phyloP scores from a whole-genome alignment of 2,888 invertebrate genomes.

The Bombylius discolor region DNA sequence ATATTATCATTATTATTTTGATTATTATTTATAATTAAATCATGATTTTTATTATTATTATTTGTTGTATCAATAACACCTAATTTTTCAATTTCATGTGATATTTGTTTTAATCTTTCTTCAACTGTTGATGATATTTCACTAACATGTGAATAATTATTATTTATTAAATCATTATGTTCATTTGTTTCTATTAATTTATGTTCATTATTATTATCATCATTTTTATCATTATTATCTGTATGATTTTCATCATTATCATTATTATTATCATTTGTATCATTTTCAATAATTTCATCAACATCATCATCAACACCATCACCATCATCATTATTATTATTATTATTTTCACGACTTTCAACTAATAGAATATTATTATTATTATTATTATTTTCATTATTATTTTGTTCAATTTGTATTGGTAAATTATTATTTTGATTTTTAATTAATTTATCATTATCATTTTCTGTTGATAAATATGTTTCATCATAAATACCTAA shows the following conservation, averaged over 20 bases:
- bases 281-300: constrained; percentile 13
- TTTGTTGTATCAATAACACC: constrained; percentile 18
- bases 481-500: constrained; percentile 14
- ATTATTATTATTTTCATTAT: neutral
- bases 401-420: neutral
- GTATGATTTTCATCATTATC: constrained; percentile 6
- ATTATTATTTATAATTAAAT: no score
- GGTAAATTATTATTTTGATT: constrained; percentile 8
- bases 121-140: constrained; percentile 29
- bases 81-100: constrained; percentile 32
- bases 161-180: constrained; percentile 4
- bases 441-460: constrained; percentile 21
- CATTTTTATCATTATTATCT: constrained; percentile 2
- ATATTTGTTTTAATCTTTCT: constrained; percentile 31
- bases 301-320: constrained; percentile 7
- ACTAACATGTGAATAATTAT: constrained; percentile 11
- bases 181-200: constrained; percentile 8
- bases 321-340: neutral
- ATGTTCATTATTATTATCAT: neutral
- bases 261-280: constrained; percentile 5
- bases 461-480: constrained; percentile 18
- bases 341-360: neutral
- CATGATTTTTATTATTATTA: no score
- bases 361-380: neutral
- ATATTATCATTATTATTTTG: constrained; percentile 22